Base-by-base conservation (phyloP, 2,797 vertebrate genomes). In the Balearica regulorum region DNA sequence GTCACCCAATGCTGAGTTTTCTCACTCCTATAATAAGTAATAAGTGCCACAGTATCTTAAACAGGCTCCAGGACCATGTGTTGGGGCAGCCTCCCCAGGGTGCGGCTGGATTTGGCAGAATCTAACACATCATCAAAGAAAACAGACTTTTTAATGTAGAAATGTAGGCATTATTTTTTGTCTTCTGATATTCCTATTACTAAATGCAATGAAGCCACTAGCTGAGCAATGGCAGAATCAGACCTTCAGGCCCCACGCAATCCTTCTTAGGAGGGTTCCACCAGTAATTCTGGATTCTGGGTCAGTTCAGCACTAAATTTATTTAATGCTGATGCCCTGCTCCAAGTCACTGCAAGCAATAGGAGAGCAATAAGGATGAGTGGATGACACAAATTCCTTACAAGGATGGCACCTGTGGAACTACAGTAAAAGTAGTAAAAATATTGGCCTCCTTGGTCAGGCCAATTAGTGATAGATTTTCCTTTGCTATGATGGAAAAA, bases 211-310 rank as follows among this genome's bases (percentile, higher is more conserved):
- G 13, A 72, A 90, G 53, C 39, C 24, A 22, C 5, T 51, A 46
- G 15, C 69, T 48, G 15, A 53, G 10, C 9, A 39, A n/a, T 7
- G 49, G 37, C 55, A 92, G n/a, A 92, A 87, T 90, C 20, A 87
- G 48, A 89, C 9, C 4, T 62, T 18, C 24, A 77, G 39, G 46
- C 24, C 8, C 4, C 5, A 46, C 3, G 2, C 0, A 0, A 53
- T 37, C 4, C 5, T 53, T 37, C 25, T 60, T 37, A 68, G 19
- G 29, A 16, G 88, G 62, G n/a, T 86, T 58, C 12, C 41, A 57
- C 13, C 35, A n/a, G 6, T 37, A 84, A 51, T 83, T 87, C 7
- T 57, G n/a, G 58, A 72, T 46, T 39, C 4, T 10, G 60, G 24
- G 33, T 33, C 25, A 71, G 35, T 6, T 68, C 25, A 73, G 28